Percentiles rank a stretch among this genome's conserved stretches.
Evolutionary conservation across 2,113 vertebrate genomes (phyloP).

Genomic region (Pluvialis apricaria): DNA sequence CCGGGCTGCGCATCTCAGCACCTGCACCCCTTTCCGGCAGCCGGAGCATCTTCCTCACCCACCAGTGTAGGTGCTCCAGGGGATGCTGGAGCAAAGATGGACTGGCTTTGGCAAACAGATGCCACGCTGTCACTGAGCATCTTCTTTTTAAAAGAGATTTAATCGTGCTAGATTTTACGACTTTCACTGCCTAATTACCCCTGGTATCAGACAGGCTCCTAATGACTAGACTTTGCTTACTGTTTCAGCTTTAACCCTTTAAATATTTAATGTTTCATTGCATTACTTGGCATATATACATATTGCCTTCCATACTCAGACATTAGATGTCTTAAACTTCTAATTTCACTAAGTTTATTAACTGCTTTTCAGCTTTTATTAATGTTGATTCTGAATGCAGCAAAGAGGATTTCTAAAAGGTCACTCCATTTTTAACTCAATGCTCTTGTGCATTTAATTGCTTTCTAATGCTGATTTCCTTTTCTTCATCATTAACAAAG

Average conservation of each 20-base stretch:
- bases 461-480: neutral
- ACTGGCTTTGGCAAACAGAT: neutral
- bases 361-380: neutral
- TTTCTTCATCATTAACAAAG: neutral
- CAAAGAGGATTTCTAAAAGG: neutral
- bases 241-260: slow-evolving; percentile 50
- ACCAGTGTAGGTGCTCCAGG: neutral
- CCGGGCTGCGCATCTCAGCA: too few relatives aligned
- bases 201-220: neutral
- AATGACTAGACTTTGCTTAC: slow-evolving; percentile 31
- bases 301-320: neutral
- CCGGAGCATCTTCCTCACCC: neutral
- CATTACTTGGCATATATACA: neutral
- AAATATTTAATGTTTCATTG: slow-evolving; percentile 41
- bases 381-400: neutral
- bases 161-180: neutral
- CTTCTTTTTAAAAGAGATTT: slow-evolving; percentile 11
- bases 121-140: neutral
- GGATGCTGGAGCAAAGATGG: neutral
- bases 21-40: too few relatives aligned
- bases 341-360: neutral
- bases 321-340: neutral
- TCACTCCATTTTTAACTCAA: neutral
- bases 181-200: slow-evolving; percentile 5
- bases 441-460: neutral